Evolutionary conservation across 2,888 invertebrate species (phyloP).

Genomic region (Polyommatus iphigenia): DNA sequence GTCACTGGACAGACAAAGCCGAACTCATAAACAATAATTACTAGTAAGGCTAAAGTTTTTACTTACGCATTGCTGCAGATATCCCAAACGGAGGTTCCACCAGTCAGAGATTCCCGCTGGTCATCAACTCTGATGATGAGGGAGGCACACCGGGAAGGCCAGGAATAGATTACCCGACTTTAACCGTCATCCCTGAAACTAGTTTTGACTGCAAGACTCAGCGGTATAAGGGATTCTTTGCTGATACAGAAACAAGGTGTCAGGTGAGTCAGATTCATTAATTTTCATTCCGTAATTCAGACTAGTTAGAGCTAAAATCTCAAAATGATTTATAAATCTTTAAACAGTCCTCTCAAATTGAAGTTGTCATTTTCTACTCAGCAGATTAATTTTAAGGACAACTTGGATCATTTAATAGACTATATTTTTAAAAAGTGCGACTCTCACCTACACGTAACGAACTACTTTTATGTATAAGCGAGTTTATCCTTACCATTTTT

Average conservation of each 20-base stretch:
- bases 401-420: too few relatives aligned
- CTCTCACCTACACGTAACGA: too few relatives aligned
- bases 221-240: constrained; percentile 94
- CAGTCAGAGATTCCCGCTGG: constrained; percentile 67
- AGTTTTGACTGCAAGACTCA: constrained; percentile 90
- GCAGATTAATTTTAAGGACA: too few relatives aligned
- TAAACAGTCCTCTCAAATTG: too few relatives aligned
- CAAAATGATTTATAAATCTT: too few relatives aligned
- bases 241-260: constrained; percentile 92
- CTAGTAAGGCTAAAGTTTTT: neutral
- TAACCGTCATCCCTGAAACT: constrained; percentile 87
- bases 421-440: too few relatives aligned
- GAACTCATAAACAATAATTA: too few relatives aligned
- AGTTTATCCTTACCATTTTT: neutral
- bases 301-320: too few relatives aligned
- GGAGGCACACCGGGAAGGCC: constrained; percentile 84
- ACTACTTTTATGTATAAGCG: too few relatives aligned
- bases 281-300: too few relatives aligned
- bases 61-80: constrained; percentile 47
- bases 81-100: constrained; percentile 52
- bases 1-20: too few relatives aligned
- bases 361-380: too few relatives aligned
- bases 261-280: constrained; percentile 78
- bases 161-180: constrained; percentile 90
- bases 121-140: constrained; percentile 72